These are phyloP conservation scores for Diploscapter pachys DNA, from an alignment of 1,140 invertebrate species.

Conservation along the genomic window DNA sequence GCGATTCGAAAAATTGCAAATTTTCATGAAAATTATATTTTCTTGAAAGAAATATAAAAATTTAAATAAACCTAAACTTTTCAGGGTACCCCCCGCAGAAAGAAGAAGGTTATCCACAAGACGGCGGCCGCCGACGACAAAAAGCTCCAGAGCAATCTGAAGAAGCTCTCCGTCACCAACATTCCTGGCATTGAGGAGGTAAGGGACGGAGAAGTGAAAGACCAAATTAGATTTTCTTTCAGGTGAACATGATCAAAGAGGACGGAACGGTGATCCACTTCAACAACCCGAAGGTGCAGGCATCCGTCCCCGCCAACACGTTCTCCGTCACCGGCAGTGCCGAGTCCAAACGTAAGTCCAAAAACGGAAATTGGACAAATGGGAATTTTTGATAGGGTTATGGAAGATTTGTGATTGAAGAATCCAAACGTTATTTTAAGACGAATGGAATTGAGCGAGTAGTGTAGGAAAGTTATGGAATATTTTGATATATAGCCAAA, in stretches of 20 bases:
- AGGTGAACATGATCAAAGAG: slow-evolving; percentile 99
- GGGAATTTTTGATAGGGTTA: neutral
- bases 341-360: slow-evolving; percentile 79
- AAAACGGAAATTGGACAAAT: no score
- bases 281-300: slow-evolving; percentile 99
- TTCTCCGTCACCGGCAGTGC: slow-evolving; percentile 97
- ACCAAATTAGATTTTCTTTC: slow-evolving; percentile 24
- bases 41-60: neutral
- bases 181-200: slow-evolving; percentile 96
- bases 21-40: no score
- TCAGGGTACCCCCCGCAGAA: slow-evolving; percentile 87
- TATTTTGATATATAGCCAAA: no score
- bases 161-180: slow-evolving; percentile 91
- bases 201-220: slow-evolving; percentile 65
- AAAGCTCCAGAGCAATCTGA: slow-evolving; percentile 93
- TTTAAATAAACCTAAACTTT: slow-evolving; percentile 6
- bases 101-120: slow-evolving; percentile 99
- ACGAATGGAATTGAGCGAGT: no score
- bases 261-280: slow-evolving; percentile 98
- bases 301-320: slow-evolving; percentile 93
- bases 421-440: no score
- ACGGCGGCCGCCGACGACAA: slow-evolving; percentile 98
- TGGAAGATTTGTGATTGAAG: no score
- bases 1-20: no score
- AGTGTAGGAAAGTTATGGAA: no score